Base-by-base conservation (phyloP, 2,797 vertebrate species). In the Crax fasciolata region DNA sequence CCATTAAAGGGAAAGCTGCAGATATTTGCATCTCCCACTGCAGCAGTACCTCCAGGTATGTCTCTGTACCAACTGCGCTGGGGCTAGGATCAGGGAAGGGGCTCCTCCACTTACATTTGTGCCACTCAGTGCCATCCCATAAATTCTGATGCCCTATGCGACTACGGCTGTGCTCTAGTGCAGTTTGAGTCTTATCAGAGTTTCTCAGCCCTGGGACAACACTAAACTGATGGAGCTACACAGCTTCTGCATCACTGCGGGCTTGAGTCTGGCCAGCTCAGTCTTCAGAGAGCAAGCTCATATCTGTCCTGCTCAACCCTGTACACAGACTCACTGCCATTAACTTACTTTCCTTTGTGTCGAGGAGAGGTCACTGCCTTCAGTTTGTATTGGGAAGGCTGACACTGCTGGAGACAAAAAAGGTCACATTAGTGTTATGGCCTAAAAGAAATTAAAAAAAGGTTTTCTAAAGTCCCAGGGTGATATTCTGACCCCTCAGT, bases 281-380 rank as follows among this genome's bases (percentile, higher is more conserved):
- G 61, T 6, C 54, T 38, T 24, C 51, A 48, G 46, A 0, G 0
- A 0, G 6, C 11, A 14, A 67, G 39, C 39, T 73, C 2, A 1
- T 1, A 1, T 35, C 25, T 0, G 0, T 13, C 24, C 4, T 19
- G 48, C 23, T 27, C 39, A 20, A 6, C 58, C 1, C 1, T 8
- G 27, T 4, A 3, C 18, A 7, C 2, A 15, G 39, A 25, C 43
- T 55, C 6, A 3, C 10, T 19, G 2, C 10, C 48, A 66, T 39
- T 23, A 20, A 51, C 28, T 39, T 51, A 5, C 9, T 39, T 44
- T 38, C 19, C 71, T n/a, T 12, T 16, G 28, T 25, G 17, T 32
- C 35, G 46, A 38, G n/a, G n/a, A 55, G 19, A 90, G 46, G 63
- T 9, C 23, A 23, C 27, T 57, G 32, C 6, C 5, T 27, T 11